Conservation (phyloP, 2,113 vertebrate genomes). For the Malurus alboscapulatus region DNA sequence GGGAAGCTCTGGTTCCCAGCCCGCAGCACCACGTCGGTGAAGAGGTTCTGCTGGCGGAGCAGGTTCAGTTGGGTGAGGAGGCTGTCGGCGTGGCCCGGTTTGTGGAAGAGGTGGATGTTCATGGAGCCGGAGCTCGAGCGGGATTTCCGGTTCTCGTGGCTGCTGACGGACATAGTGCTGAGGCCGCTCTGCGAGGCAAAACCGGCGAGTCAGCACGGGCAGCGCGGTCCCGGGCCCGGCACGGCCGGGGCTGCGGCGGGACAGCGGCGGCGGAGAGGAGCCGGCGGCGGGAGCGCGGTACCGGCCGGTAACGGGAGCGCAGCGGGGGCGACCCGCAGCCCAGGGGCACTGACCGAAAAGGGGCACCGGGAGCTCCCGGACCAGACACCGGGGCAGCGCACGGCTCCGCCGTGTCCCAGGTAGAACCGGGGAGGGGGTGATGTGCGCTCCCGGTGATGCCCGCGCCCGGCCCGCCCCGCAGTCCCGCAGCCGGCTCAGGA, state of each 20-base stretch:
- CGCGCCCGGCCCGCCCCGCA: not conserved
- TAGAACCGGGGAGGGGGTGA: not conserved
- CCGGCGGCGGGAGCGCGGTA: slow-evolving; percentile 46
- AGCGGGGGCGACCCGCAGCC: not conserved
- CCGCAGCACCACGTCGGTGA: slow-evolving; percentile 81
- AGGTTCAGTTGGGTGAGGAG: slow-evolving; percentile 83
- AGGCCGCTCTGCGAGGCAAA: not conserved
- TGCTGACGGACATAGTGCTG: slow-evolving; percentile 79
- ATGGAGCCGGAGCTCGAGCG: slow-evolving; percentile 83
- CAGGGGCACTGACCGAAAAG: not conserved
- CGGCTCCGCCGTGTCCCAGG: not conserved
- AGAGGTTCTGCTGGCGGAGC: slow-evolving; percentile 78
- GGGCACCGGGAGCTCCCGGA: slow-evolving; percentile 68
- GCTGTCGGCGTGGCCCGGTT: slow-evolving; percentile 81
- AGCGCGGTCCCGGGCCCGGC: not conserved
- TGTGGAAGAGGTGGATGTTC: slow-evolving; percentile 84
- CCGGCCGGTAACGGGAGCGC: slow-evolving; percentile 69
- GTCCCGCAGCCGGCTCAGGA: not conserved
- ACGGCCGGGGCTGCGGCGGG: not conserved
- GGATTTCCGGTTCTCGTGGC: slow-evolving; percentile 84
- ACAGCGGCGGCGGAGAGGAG: not conserved
- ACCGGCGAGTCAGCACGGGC: not conserved
- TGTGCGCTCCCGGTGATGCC: not conserved
- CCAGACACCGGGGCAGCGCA: not conserved
- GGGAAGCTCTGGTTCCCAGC: slow-evolving; percentile 78